phyloP scores from a whole-genome alignment of 2,113 vertebrate genomes.

The Antechinus stuartii region DNA sequence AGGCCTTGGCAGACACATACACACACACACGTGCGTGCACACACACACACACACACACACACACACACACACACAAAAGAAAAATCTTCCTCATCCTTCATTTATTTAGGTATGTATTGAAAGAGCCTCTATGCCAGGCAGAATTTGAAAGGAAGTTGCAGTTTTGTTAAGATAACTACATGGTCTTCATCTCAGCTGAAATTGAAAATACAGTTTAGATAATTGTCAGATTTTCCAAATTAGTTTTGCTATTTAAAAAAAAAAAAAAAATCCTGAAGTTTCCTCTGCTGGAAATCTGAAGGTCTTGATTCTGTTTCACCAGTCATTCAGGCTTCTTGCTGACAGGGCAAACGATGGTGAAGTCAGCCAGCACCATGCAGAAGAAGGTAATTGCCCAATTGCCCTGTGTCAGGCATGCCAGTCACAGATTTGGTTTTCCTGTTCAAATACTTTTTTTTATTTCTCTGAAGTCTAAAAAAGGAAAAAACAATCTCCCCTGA shows the following conservation, averaged over 20 bases:
- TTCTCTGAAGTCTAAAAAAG: conserved; percentile 18
- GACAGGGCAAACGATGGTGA: background rate
- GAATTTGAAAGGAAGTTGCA: conserved; percentile 67
- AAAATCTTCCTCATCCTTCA: conserved; percentile 56
- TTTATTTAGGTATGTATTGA: conserved; percentile 76
- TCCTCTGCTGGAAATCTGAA: background rate
- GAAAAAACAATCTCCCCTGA: conserved; percentile 9
- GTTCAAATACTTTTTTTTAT: conserved; percentile 17
- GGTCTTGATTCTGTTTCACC: background rate
- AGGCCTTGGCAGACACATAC: conserved; percentile 60
- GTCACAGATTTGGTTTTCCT: conserved; percentile 25
- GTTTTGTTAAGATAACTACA: conserved; percentile 68
- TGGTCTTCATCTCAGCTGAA: conserved; percentile 17
- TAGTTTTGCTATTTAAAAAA: background rate
- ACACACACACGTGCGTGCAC: background rate
- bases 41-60: background rate
- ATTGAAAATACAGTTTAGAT: conserved; percentile 24
- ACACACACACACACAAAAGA: background rate
- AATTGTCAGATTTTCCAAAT: conserved; percentile 61
- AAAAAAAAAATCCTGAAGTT: background rate
- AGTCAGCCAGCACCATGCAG: background rate
- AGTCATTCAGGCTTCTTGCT: conserved; percentile 15
- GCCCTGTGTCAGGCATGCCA: background rate
- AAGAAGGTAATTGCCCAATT: background rate
- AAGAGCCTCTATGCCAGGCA: conserved; percentile 49